A percentile compares a stretch with the other conserved stretches of the same genome.
Conservation (phyloP, 2,797 vertebrate species). For the Phylloscopus collybita region DNA sequence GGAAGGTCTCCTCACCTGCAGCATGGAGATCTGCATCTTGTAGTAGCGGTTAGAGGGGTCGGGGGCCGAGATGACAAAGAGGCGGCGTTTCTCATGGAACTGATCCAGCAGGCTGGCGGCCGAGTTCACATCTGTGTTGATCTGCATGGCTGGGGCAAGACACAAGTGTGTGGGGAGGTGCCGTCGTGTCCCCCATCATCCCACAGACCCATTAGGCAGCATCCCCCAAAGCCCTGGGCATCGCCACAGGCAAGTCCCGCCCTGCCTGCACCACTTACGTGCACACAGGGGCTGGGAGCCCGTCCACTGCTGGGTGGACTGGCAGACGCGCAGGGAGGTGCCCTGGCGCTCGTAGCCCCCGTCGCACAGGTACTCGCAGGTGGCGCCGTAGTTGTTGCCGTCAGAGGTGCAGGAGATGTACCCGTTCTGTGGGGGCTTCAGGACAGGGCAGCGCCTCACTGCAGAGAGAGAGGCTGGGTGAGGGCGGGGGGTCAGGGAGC, state of each 20-base stretch:
- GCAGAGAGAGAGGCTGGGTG: not conserved
- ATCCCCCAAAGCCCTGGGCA: accelerated
- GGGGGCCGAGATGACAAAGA: constrained; percentile 90
- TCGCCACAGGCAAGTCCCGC: accelerated
- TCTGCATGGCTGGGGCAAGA: constrained; percentile 83
- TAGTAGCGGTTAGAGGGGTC: constrained; percentile 86
- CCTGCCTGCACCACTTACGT: constrained; percentile 54
- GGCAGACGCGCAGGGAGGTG: constrained; percentile 83
- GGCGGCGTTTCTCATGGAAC: constrained; percentile 90
- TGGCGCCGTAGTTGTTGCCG: constrained; percentile 89
- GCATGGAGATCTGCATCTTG: constrained; percentile 90
- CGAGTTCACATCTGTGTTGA: constrained; percentile 87
- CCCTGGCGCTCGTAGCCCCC: constrained; percentile 88
- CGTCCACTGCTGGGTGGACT: constrained; percentile 87
- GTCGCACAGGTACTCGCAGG: constrained; percentile 90
- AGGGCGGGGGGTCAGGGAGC: not conserved
- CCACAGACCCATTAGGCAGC: accelerated
- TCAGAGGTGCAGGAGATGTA: constrained; percentile 89
- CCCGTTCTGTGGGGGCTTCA: constrained; percentile 86
- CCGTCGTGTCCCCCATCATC: accelerated
- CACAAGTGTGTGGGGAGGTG: accelerated
- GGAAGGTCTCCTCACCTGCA: constrained; percentile 82
- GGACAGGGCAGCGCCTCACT: constrained; percentile 85
- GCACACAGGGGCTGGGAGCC: constrained; percentile 81
- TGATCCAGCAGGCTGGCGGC: constrained; percentile 88